A percentile compares a stretch with the other conserved stretches of the same genome.
Conservation (phyloP, 2,888 invertebrate genomes). For the Beris morrisii region DNA sequence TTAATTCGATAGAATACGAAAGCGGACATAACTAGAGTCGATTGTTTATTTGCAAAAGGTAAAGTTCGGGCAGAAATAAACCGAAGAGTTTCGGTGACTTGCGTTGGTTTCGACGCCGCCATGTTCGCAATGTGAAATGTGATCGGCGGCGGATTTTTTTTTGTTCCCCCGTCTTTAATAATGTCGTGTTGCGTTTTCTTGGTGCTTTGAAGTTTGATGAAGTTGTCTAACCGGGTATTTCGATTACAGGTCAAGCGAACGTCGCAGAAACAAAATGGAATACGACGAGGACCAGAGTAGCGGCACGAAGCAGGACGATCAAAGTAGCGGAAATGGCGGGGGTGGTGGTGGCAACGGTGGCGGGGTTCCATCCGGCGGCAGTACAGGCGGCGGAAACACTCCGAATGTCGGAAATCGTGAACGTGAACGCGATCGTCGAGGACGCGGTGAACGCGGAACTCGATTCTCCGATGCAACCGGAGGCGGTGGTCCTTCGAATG, state of each 20-base stretch:
- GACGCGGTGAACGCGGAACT: conserved; percentile 66
- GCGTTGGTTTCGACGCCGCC: conserved; percentile 3
- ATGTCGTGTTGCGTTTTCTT: too few species aligned
- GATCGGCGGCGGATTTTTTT: conserved; percentile 11
- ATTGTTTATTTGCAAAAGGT: conserved; percentile 9
- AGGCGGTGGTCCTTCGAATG: conserved; percentile 45
- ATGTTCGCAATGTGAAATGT: conserved; percentile 8
- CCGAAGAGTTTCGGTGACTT: neutral
- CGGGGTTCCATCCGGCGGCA: conserved; percentile 43
- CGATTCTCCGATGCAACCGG: conserved; percentile 60
- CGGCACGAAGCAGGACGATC: conserved; percentile 32
- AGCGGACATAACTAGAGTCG: neutral
- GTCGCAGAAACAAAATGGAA: conserved; percentile 32
- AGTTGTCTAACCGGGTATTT: too few species aligned
- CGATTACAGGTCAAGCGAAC: too few species aligned
- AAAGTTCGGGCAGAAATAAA: neutral
- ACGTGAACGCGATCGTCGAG: conserved; percentile 62
- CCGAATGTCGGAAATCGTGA: conserved; percentile 46
- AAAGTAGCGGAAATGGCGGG: conserved; percentile 40
- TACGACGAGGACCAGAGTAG: conserved; percentile 36
- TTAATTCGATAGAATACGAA: neutral
- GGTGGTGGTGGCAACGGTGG: conserved; percentile 38
- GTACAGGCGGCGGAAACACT: conserved; percentile 40
- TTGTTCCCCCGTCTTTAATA: too few species aligned
- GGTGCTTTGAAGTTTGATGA: too few species aligned